Evolutionary conservation across 2,113 vertebrate genomes (phyloP), one percentile per base, ranked within the genome.

Genomic region (Oryzias curvinotus): DNA sequence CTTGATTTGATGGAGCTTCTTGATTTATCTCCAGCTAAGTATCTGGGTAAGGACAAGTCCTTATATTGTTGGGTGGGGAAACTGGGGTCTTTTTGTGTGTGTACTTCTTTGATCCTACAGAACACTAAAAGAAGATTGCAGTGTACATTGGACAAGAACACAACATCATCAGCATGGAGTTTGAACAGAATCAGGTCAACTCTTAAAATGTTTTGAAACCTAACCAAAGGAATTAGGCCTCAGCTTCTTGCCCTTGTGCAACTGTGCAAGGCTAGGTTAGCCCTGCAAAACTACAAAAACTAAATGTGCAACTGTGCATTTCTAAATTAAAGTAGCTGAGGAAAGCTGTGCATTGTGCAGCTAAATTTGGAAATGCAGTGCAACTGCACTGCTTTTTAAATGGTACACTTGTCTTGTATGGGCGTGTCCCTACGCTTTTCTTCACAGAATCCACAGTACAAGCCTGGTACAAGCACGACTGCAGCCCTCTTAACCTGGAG

Each of bases 21-120:
- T 84, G 75, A 77, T 76, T 71, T 82, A 85, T 87, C 75, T 84
- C 78, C 81, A 84, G 80, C 85, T 87, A 90, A 87, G 83, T 86
- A 85, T 88, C 86, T 83, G 51, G 71, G 81, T 82, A 85, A 80
- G 84, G 81, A 84, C 84, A 81, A 79, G 83, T 87, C 77, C 77
- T 77, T 86, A 78, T 82, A 63, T 68, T 85, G 65, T 82, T 67
- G 41, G 75, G 81, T 73, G 71, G 85, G 85, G 88, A 67, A 14
- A 47, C 55, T 63, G 75, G 88, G 86, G 62, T 87, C 52, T 85
- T 46, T 81, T 80, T 52, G 81, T 70, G 21, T 30, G 7, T 36
- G 36, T 86, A 62, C 76, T 79, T 87, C 61, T 90, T 85, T 87
- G 71, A 79, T 91, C 75, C 91, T 92, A 54, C 91, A 93, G 91